Percentiles rank a stretch among this genome's conserved stretches.
phyloP scores from a whole-genome alignment of 2,797 vertebrate genomes.

The Falco columbarius region DNA sequence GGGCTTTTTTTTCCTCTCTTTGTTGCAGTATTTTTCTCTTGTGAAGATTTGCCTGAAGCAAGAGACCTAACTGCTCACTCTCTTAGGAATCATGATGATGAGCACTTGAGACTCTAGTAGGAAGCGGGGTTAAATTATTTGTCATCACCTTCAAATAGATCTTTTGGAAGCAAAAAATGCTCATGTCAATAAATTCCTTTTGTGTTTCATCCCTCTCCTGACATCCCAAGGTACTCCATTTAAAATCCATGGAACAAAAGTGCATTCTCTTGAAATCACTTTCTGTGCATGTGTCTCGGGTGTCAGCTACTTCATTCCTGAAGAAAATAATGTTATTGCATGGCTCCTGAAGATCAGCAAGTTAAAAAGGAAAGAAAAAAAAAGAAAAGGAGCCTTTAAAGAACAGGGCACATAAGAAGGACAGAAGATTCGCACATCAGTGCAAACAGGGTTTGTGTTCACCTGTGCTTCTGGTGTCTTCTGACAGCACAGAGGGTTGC shows the following conservation, averaged over 20 bases:
- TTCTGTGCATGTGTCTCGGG: background rate
- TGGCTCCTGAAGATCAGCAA: background rate
- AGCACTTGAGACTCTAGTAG: constrained; percentile 32
- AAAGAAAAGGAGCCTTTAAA: background rate
- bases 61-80: background rate
- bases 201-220: background rate
- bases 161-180: constrained; percentile 1
- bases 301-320: background rate
- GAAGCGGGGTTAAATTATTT: constrained; percentile 39
- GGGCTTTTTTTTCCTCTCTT: background rate
- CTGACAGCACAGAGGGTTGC: background rate
- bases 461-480: background rate
- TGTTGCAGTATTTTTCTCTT: background rate
- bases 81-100: constrained; percentile 13
- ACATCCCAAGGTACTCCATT: background rate
- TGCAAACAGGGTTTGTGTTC: background rate
- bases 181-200: background rate
- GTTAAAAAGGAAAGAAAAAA: background rate
- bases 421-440: rapidly evolving
- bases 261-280: background rate
- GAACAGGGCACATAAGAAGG: background rate
- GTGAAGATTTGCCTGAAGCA: constrained; percentile 18
- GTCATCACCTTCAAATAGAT: constrained; percentile 24
- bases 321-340: background rate
- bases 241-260: background rate